Conservation (phyloP, 2,113 vertebrate genomes). For the Oplegnathus fasciatus region DNA sequence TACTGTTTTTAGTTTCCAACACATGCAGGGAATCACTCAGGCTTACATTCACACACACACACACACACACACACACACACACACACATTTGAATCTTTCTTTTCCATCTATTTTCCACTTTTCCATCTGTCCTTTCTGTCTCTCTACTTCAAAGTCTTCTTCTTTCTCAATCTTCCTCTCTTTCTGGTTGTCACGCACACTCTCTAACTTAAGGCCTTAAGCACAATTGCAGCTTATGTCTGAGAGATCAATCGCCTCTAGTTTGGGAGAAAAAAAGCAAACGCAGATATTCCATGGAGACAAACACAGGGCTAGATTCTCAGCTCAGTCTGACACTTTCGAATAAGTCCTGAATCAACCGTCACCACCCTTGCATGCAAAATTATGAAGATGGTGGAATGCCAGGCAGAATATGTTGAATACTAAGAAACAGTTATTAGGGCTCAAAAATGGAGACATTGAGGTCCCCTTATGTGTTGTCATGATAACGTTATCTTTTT, state of each 20-base stretch:
- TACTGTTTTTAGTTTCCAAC: constrained; percentile 58
- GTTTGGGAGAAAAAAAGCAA: not conserved
- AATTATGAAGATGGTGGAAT: not conserved
- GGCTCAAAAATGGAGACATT: not conserved
- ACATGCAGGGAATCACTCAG: constrained; percentile 18
- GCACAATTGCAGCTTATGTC: not conserved
- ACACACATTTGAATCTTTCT: constrained; percentile 14
- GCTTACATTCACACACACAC: not conserved
- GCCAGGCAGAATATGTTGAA: not conserved
- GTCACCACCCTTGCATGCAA: not conserved
- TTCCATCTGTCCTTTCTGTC: not conserved
- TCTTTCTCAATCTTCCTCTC: not conserved
- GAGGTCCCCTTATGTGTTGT: not conserved
- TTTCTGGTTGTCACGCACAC: constrained; percentile 5
- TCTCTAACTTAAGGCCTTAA: not conserved
- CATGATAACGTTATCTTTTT: not conserved
- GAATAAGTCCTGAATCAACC: not conserved
- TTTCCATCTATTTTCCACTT: not conserved
- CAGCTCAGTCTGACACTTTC: not conserved
- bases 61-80: not conserved
- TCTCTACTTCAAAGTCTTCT: not conserved
- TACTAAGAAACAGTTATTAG: not conserved
- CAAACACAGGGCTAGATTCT: not conserved
- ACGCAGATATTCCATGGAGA: not conserved
- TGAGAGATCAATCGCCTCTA: not conserved